These are phyloP conservation scores for Butorides virescens DNA, from an alignment of 2,113 vertebrate genomes.

Conservation along the genomic window DNA sequence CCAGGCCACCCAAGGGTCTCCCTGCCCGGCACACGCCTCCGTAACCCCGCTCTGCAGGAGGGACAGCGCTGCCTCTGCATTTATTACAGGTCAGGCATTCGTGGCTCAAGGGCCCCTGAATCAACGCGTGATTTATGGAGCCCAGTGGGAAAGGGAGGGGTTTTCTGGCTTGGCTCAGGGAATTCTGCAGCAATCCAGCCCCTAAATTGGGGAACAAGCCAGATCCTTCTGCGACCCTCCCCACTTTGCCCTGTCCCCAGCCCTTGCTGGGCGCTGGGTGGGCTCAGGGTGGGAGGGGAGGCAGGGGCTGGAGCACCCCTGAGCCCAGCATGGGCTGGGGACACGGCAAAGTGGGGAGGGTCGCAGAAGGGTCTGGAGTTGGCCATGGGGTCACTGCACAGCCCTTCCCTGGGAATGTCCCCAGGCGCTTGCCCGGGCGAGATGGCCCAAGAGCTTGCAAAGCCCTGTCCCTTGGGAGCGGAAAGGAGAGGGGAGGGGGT, in stretches of 20 bases:
- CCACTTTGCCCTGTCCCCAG: fast-evolving
- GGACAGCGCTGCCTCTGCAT: not conserved
- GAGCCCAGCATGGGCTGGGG: no score
- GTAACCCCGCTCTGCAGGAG: not conserved
- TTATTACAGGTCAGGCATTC: not conserved
- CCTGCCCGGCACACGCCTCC: not conserved
- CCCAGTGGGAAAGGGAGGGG: not conserved
- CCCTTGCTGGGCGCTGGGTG: not conserved
- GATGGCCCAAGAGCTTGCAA: not conserved
- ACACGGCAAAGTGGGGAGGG: no score
- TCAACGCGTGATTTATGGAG: not conserved
- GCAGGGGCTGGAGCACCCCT: not conserved
- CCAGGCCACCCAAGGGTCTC: not conserved
- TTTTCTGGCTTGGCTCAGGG: not conserved
- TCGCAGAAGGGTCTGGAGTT: no score
- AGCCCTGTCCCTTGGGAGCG: not conserved
- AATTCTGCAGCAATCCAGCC: not conserved
- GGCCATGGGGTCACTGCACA: not conserved
- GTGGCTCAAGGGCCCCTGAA: not conserved
- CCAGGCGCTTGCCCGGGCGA: fast-evolving
- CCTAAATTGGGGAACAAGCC: not conserved
- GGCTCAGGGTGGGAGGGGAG: not conserved
- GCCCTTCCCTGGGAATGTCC: not conserved
- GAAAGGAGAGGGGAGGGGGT: not conserved
- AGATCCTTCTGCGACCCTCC: not conserved